Conservation (phyloP, 2,888 invertebrate species). For the Rhagium mordax region DNA sequence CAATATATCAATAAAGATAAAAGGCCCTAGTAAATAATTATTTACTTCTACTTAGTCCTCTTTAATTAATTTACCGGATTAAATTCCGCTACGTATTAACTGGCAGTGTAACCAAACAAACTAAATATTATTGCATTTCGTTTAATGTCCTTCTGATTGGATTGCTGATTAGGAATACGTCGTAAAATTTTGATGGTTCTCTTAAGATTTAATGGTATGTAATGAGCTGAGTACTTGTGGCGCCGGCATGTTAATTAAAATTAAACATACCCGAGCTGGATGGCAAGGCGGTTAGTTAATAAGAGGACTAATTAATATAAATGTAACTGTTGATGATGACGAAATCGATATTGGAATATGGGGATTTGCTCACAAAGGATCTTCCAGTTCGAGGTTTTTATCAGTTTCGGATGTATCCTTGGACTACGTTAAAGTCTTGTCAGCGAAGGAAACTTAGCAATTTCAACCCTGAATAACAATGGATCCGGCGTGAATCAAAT, state of each 20-base stretch:
- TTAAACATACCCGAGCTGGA: neutral
- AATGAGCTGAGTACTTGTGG: constrained; percentile 7
- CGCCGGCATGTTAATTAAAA: constrained; percentile 1
- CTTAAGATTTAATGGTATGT: neutral
- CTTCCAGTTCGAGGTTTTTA: too few species aligned
- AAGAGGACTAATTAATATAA: neutral
- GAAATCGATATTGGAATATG: too few species aligned
- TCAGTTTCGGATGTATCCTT: too few species aligned
- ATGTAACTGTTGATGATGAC: too few species aligned
- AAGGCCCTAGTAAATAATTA: neutral
- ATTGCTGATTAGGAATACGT: constrained; percentile 4
- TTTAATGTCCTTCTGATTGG: neutral
- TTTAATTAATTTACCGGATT: neutral
- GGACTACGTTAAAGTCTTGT: too few species aligned
- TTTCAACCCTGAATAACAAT: too few species aligned
- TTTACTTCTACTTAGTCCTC: neutral
- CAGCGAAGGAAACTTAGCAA: too few species aligned
- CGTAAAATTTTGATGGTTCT: constrained; percentile 10
- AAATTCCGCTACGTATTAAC: neutral
- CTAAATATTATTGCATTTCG: constrained; percentile 4
- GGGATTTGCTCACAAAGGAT: too few species aligned
- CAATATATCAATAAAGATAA: neutral
- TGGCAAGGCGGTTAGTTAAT: neutral
- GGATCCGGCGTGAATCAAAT: too few species aligned
- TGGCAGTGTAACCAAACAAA: neutral